A percentile compares a stretch with the other conserved stretches of the same genome.
Conservation (phyloP, 2,888 invertebrate genomes). For the Drosophila lutescens region DNA sequence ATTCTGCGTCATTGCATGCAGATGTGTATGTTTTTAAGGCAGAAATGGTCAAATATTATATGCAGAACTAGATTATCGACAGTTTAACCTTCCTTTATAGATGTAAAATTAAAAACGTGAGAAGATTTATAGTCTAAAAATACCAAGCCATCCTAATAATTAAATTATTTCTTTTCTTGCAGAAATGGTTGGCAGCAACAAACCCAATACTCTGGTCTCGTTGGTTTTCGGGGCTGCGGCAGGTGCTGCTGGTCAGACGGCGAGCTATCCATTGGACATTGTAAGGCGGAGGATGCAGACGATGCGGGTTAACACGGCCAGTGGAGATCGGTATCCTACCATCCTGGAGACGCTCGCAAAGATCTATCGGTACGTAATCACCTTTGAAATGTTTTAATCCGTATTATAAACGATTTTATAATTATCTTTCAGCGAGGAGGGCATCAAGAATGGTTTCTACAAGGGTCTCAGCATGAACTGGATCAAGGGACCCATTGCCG, state of each 20-base stretch:
- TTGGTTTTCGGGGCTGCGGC: slow-evolving; percentile 95
- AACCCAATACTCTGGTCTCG: slow-evolving; percentile 87
- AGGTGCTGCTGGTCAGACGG: slow-evolving; percentile 96
- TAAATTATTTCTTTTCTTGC: too few relatives aligned
- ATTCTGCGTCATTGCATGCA: background rate
- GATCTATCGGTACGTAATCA: slow-evolving; percentile 88
- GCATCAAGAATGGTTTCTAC: slow-evolving; percentile 94
- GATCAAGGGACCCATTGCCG: slow-evolving; percentile 96
- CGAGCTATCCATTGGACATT: slow-evolving; percentile 98
- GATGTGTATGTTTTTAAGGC: too few relatives aligned
- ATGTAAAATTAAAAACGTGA: background rate
- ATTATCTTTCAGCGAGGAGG: slow-evolving; percentile 90
- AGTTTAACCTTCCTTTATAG: too few relatives aligned
- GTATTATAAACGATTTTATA: background rate
- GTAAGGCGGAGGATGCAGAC: slow-evolving; percentile 89
- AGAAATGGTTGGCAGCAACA: slow-evolving; percentile 83
- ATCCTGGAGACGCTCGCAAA: slow-evolving; percentile 88
- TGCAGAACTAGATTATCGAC: too few relatives aligned
- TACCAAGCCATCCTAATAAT: background rate
- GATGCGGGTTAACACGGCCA: slow-evolving; percentile 84
- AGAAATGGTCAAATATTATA: too few relatives aligned
- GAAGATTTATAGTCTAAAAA: background rate
- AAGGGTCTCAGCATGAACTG: slow-evolving; percentile 99
- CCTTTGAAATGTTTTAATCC: fast-evolving
- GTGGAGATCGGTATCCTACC: slow-evolving; percentile 86